These are phyloP conservation scores for Sceloporus tristichus DNA, from an alignment of 2,113 vertebrate genomes.

Conservation along the genomic window DNA sequence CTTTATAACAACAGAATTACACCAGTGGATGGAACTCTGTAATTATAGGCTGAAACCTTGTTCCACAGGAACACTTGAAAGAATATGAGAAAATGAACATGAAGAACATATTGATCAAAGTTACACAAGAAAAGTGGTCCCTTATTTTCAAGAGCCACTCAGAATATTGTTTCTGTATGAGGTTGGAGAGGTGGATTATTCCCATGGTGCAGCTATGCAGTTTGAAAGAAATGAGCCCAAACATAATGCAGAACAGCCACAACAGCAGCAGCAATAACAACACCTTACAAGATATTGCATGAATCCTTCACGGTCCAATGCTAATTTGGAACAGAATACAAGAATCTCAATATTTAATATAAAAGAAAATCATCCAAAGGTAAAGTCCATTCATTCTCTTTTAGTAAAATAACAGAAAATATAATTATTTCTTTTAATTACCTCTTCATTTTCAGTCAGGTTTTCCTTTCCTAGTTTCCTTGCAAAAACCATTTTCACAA, in stretches of 20 bases:
- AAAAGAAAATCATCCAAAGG: background rate
- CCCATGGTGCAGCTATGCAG: background rate
- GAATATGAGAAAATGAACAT: background rate
- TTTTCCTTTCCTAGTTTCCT: conserved; percentile 42
- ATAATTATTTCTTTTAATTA: conserved; percentile 51
- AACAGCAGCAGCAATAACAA: background rate
- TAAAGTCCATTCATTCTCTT: background rate
- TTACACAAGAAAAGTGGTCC: background rate
- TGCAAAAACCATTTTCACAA: conserved; percentile 50
- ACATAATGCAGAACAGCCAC: background rate
- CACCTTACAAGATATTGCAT: background rate
- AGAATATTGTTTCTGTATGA: background rate
- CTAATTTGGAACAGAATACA: background rate
- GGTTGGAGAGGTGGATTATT: background rate
- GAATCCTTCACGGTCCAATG: background rate
- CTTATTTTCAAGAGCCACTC: background rate
- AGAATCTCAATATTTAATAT: background rate
- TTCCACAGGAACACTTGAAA: background rate
- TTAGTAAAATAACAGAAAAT: background rate
- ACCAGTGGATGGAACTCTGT: background rate
- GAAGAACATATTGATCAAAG: background rate
- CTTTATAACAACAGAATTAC: background rate
- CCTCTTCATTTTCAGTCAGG: background rate
- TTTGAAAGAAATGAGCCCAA: background rate
- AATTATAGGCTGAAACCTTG: background rate